These are phyloP conservation scores for Stigmatopora nigra DNA, from an alignment of 2,113 vertebrate genomes.

Conservation along the genomic window DNA sequence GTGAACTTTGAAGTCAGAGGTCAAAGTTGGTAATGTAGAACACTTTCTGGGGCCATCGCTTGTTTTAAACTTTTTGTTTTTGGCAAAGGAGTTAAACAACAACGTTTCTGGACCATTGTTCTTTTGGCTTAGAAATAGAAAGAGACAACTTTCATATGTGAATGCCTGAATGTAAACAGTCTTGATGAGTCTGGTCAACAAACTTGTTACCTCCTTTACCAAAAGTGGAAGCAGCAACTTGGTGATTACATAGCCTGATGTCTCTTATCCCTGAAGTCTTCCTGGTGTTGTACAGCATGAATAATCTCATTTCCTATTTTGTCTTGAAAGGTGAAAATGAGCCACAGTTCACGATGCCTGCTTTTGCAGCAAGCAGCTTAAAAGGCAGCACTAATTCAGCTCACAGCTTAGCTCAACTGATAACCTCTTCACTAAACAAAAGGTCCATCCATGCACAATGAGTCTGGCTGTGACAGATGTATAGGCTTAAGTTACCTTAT, in stretches of 20 bases:
- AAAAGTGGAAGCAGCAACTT: too few species aligned
- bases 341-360: slow-evolving; percentile 7
- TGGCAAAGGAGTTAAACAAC: too few species aligned
- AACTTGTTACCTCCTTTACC: too few species aligned
- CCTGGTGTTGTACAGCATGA: not conserved
- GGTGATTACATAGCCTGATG: not conserved
- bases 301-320: not conserved
- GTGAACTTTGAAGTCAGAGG: too few species aligned
- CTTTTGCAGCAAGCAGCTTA: slow-evolving; percentile 31
- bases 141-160: too few species aligned
- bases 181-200: too few species aligned
- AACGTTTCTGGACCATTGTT: too few species aligned
- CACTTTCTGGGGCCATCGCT: too few species aligned
- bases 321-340: slow-evolving; percentile 1
- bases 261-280: not conserved
- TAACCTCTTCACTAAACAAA: slow-evolving; percentile 62
- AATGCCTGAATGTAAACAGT: too few species aligned
- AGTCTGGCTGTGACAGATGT: slow-evolving; percentile 51
- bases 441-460: slow-evolving; percentile 47
- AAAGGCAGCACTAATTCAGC: slow-evolving; percentile 54
- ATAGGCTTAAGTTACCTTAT: slow-evolving; percentile 49
- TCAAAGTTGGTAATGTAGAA: too few species aligned
- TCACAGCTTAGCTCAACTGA: slow-evolving; percentile 49
- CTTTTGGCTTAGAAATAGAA: too few species aligned
- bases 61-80: too few species aligned